These are phyloP conservation scores for Ceratothoa steindachneri DNA, from an alignment of 2,888 invertebrate genomes.

Conservation along the genomic window DNA sequence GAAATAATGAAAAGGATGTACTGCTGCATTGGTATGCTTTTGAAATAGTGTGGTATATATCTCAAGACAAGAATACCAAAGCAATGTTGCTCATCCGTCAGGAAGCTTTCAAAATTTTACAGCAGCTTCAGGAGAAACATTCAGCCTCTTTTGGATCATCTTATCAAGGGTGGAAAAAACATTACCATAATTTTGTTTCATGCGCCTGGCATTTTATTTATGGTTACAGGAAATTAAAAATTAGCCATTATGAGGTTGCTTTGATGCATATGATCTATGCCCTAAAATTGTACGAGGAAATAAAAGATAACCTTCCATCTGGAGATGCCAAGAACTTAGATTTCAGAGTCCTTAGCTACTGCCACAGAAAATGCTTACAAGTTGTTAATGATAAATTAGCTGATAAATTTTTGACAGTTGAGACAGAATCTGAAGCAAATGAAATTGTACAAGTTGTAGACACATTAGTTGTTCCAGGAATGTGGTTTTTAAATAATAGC, in stretches of 20 bases:
- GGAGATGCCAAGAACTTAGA: conserved; percentile 31
- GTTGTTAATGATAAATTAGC: conserved; percentile 29
- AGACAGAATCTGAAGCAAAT: conserved; percentile 18
- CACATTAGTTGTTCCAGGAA: conserved; percentile 27
- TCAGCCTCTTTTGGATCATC: neutral
- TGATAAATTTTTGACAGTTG: conserved; percentile 27
- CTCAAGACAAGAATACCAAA: conserved; percentile 15
- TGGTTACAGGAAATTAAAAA: conserved; percentile 26
- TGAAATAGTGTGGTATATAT: conserved; percentile 31
- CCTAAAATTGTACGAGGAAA: conserved; percentile 21
- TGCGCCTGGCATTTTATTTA: conserved; percentile 36
- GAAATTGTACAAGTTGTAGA: conserved; percentile 28
- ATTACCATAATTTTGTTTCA: conserved; percentile 31
- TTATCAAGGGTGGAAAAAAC: conserved; percentile 31
- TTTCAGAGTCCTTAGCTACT: conserved; percentile 23
- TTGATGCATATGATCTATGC: conserved; percentile 30
- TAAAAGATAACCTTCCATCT: conserved; percentile 27
- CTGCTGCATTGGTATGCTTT: conserved; percentile 37
- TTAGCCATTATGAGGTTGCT: conserved; percentile 23
- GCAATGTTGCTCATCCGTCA: conserved; percentile 17
- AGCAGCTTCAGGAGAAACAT: conserved; percentile 24
- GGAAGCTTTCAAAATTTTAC: conserved; percentile 28
- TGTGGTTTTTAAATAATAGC: conserved; percentile 19
- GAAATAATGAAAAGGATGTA: conserved; percentile 17
- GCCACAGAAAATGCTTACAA: conserved; percentile 24